Evolutionary conservation across 2,888 invertebrate genomes (phyloP).

Genomic region (Panzeria rudis): DNA sequence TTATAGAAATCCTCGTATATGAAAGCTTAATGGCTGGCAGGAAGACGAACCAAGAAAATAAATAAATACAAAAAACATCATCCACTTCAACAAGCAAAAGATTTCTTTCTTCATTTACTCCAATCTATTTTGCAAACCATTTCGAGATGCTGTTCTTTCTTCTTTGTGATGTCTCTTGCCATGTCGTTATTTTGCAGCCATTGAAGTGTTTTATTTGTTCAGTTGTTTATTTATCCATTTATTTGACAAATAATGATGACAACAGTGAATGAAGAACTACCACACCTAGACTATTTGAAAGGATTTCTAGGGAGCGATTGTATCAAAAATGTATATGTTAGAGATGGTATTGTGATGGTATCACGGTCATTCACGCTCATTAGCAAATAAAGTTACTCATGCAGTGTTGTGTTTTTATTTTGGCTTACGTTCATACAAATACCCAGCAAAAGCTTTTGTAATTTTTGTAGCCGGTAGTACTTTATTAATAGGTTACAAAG

Average conservation of each 20-base stretch:
- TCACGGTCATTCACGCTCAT: neutral
- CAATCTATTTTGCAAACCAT: conserved; percentile 17
- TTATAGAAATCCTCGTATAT: conserved; percentile 6
- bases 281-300: conserved; percentile 16
- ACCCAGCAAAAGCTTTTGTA: too few species aligned
- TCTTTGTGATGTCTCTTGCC: neutral
- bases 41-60: conserved; percentile 9
- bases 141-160: neutral
- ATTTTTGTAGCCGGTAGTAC: too few species aligned
- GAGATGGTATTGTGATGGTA: too few species aligned
- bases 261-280: conserved; percentile 19
- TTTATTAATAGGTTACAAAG: too few species aligned
- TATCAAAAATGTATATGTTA: neutral
- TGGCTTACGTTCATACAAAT: too few species aligned
- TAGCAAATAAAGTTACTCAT: neutral
- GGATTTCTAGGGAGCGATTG: conserved; percentile 30
- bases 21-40: neutral
- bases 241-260: conserved; percentile 64
- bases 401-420: too few species aligned
- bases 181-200: conserved; percentile 44
- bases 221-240: conserved; percentile 62
- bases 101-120: conserved; percentile 12
- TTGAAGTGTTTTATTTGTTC: conserved; percentile 60
- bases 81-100: conserved; percentile 46
- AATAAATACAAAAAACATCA: conserved; percentile 34